phyloP scores from a whole-genome alignment of 2,888 invertebrate genomes.

The Stenodema calcarata region DNA sequence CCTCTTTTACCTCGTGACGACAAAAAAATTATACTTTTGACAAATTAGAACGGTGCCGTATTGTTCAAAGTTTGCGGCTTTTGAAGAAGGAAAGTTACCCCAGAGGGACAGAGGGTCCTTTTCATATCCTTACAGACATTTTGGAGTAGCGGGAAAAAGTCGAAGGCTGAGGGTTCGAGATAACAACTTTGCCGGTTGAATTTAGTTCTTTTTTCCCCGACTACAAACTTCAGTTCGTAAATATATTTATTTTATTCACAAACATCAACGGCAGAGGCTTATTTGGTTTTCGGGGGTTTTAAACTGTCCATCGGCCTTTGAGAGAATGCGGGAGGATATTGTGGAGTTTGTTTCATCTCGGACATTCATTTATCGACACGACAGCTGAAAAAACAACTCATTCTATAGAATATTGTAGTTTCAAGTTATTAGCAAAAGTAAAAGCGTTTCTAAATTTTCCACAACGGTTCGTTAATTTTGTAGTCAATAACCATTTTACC shows the following conservation, averaged over 20 bases:
- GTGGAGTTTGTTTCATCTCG: too few species aligned
- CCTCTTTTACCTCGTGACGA: background rate
- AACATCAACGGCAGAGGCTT: background rate
- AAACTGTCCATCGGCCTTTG: background rate
- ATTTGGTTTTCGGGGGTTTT: background rate
- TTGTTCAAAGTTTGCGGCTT: slow-evolving; percentile 2
- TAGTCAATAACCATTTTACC: too few species aligned
- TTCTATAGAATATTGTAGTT: too few species aligned
- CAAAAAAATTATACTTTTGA: slow-evolving; percentile 21
- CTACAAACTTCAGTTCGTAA: background rate
- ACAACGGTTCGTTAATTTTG: too few species aligned
- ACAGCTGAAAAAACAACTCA: too few species aligned
- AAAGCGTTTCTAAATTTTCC: too few species aligned
- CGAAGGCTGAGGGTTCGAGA: background rate
- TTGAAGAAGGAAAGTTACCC: background rate
- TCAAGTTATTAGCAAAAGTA: too few species aligned
- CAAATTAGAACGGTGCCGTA: background rate
- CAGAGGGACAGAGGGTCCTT: background rate
- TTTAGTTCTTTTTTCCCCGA: background rate
- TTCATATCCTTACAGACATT: background rate
- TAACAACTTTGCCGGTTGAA: slow-evolving; percentile 7
- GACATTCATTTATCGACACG: too few species aligned
- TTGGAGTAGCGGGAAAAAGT: background rate
- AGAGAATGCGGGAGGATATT: too few species aligned
- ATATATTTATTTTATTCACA: background rate